Percentiles rank a stretch among this genome's conserved stretches.
Conservation (phyloP, 2,113 vertebrate genomes). For the Chamaea fasciata region DNA sequence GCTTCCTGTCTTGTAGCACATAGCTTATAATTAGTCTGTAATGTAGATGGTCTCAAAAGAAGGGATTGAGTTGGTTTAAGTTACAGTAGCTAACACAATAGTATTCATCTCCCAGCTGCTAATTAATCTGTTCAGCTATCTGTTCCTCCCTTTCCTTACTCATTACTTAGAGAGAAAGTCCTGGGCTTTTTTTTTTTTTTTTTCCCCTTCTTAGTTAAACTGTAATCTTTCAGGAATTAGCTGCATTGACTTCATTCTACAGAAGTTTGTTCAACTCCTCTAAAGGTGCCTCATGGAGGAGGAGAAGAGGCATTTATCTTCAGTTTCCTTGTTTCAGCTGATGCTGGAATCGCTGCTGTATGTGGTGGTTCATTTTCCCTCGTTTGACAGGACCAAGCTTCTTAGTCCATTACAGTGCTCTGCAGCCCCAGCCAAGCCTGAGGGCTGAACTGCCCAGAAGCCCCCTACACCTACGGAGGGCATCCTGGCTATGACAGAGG, state of each 20-base stretch:
- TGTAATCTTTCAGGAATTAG: not conserved
- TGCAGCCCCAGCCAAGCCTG: not conserved
- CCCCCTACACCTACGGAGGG: too few relatives aligned
- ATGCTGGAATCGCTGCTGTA: not conserved
- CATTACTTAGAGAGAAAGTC: not conserved
- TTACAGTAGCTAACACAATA: not conserved
- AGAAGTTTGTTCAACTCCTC: not conserved
- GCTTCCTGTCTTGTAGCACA: not conserved
- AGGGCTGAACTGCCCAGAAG: not conserved
- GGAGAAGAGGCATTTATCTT: not conserved
- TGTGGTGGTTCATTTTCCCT: not conserved
- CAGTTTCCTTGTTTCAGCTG: not conserved
- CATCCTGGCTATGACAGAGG: not conserved
- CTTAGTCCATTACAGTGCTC: not conserved
- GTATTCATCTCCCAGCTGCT: not conserved
- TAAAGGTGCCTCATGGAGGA: not conserved
- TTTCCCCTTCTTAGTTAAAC: not conserved
- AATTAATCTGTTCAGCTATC: constrained; percentile 10
- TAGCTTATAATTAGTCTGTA: not conserved
- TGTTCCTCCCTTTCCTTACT: not conserved
- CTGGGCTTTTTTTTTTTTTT: not conserved
- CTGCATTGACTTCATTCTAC: not conserved
- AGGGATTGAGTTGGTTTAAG: not conserved
- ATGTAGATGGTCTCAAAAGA: not conserved
- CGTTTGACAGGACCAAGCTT: not conserved